Evolutionary conservation across 1,140 invertebrate genomes (phyloP).

Genomic region (Ptiloglossa arizonensis): DNA sequence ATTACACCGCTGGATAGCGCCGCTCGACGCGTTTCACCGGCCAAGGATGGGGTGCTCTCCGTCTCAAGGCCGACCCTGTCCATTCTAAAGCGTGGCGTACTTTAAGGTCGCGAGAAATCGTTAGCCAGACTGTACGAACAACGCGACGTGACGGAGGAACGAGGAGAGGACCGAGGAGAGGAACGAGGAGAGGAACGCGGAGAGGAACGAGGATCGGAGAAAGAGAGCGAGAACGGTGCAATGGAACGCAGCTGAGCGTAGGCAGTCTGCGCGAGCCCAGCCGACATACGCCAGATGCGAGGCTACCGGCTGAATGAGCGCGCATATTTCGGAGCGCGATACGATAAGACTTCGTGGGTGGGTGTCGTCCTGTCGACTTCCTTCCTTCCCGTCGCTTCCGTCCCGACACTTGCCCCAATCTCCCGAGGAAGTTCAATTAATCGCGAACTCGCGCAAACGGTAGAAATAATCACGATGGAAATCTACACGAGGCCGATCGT

Average conservation of each 20-base stretch:
- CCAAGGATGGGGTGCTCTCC: conserved; percentile 1
- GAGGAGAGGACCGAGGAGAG: neutral
- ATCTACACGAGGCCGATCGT: no score
- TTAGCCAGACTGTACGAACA: neutral
- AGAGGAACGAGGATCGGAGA: neutral
- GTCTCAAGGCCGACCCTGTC: conserved; percentile 14
- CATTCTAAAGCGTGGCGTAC: neutral
- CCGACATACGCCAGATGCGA: neutral
- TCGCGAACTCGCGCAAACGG: neutral
- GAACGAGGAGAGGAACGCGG: neutral
- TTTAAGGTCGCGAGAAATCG: conserved; percentile 3
- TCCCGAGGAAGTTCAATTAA: neutral
- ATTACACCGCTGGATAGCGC: neutral
- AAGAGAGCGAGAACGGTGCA: neutral
- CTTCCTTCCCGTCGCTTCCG: neutral
- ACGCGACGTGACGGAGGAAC: neutral
- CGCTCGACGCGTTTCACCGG: neutral
- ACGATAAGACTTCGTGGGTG: conserved; percentile 31
- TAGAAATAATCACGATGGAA: neutral
- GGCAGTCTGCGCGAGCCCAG: neutral
- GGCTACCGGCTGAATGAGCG: neutral
- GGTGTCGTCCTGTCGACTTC: conserved; percentile 13
- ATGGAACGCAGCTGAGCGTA: conserved; percentile 18
- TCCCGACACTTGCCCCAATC: neutral
- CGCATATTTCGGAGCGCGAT: neutral